phyloP scores from a whole-genome alignment of 2,113 vertebrate genomes.

The Ctenodactylus gundi region DNA sequence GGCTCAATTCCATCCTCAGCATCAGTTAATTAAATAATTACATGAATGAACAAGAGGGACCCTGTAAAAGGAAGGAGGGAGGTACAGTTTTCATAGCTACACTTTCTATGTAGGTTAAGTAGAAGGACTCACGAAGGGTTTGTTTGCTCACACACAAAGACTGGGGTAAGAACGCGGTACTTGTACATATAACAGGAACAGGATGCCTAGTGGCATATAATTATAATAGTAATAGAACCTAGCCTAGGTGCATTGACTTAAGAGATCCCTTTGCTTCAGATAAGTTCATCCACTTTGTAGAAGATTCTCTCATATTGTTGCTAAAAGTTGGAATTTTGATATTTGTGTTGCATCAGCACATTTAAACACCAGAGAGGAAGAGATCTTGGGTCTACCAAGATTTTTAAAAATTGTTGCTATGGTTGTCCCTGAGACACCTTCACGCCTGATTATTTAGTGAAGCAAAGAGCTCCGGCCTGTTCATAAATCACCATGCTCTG shows the following conservation, averaged over 20 bases:
- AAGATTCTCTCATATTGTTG: not conserved
- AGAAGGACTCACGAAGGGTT: not conserved
- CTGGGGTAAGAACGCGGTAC: not conserved
- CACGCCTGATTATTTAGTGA: conserved; percentile 46
- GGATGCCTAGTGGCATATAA: not conserved
- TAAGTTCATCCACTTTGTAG: not conserved
- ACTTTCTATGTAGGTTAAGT: not conserved
- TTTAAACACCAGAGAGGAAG: not conserved
- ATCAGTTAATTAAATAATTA: not conserved
- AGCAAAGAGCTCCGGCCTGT: conserved; percentile 3
- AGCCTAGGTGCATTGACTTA: not conserved
- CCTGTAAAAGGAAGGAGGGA: not conserved
- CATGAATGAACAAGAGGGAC: no score
- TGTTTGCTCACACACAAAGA: not conserved
- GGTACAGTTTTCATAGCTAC: not conserved
- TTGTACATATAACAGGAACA: rapidly evolving
- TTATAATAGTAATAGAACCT: not conserved
- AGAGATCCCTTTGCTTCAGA: not conserved
- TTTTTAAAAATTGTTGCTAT: conserved; percentile 1
- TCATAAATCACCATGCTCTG: conserved; percentile 57
- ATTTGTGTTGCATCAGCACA: conserved; percentile 1
- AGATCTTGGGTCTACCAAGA: not conserved
- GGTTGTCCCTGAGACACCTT: conserved; percentile 49
- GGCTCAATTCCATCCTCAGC: not conserved
- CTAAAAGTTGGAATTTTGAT: not conserved